Conservation (phyloP, 2,113 vertebrate genomes). For the Poeciliopsis occidentalis region DNA sequence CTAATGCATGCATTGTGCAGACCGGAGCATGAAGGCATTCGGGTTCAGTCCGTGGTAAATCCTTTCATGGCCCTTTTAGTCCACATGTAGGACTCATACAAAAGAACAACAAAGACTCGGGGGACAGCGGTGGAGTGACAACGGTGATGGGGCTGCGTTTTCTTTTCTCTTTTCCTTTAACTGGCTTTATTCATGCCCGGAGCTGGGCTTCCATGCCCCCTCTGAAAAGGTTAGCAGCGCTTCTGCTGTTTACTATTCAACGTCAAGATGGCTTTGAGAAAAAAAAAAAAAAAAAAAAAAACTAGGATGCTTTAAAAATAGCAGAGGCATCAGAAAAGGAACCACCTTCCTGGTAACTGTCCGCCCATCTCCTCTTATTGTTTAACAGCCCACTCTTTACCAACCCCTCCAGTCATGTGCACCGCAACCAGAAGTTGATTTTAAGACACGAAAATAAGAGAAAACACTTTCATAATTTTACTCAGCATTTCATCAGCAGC, state of each 20-base stretch:
- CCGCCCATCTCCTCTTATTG: slow-evolving; percentile 15
- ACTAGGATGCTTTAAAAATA: background rate
- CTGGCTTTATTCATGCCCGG: slow-evolving; percentile 44
- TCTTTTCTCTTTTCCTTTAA: slow-evolving; percentile 11
- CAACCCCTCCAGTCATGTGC: background rate
- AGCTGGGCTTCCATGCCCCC: slow-evolving; percentile 44
- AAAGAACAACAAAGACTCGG: slow-evolving; percentile 75
- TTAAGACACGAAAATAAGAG: background rate
- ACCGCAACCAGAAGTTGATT: slow-evolving; percentile 23
- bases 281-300: background rate
- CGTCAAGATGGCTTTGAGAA: background rate
- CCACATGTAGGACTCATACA: slow-evolving; percentile 65
- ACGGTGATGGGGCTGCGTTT: slow-evolving; percentile 61
- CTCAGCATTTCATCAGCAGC: background rate
- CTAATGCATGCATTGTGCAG: slow-evolving; percentile 62
- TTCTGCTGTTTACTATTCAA: slow-evolving; percentile 17
- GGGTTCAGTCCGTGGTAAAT: slow-evolving; percentile 73
- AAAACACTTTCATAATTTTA: background rate
- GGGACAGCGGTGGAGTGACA: slow-evolving; percentile 73
- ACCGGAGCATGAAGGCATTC: slow-evolving; percentile 67
- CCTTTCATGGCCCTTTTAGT: slow-evolving; percentile 66
- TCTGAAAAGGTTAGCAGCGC: slow-evolving; percentile 31
- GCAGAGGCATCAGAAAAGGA: background rate
- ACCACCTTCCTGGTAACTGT: slow-evolving; percentile 7
- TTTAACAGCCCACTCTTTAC: slow-evolving; percentile 13